phyloP scores from a whole-genome alignment of 2,113 vertebrate genomes.

The Cyanoramphus novaezelandiae region DNA sequence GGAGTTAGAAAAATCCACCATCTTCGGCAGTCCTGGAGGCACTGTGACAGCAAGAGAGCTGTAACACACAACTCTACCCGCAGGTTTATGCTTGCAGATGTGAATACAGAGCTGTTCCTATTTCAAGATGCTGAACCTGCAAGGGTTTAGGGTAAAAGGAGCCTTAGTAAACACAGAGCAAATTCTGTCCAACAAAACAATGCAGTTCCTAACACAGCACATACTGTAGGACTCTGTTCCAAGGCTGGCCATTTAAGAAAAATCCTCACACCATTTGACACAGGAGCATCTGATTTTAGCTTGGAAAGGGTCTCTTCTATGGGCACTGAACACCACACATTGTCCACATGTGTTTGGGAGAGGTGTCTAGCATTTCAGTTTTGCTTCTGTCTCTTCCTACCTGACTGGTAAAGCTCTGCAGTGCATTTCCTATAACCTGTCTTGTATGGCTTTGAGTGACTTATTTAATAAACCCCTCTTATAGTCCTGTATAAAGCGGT shows the following conservation, averaged over 20 bases:
- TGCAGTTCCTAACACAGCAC: background rate
- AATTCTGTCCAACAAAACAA: background rate
- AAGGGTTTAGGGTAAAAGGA: background rate
- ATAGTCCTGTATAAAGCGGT: background rate
- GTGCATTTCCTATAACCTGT: background rate
- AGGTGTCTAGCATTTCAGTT: background rate
- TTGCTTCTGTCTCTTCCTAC: background rate
- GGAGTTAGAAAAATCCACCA: slow-evolving; percentile 71
- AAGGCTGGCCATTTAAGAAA: background rate
- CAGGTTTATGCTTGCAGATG: background rate
- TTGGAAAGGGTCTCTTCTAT: background rate
- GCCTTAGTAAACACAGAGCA: background rate
- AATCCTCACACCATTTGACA: background rate
- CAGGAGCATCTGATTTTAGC: background rate
- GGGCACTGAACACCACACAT: background rate
- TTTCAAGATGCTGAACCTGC: background rate
- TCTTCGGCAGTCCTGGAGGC: slow-evolving; percentile 67
- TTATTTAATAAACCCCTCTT: slow-evolving; percentile 16
- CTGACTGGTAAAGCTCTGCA: background rate
- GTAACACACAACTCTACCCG: background rate
- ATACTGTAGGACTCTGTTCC: background rate
- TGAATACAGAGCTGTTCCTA: background rate
- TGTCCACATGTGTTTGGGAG: background rate
- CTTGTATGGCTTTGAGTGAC: background rate
- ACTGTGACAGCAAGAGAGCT: slow-evolving; percentile 42